Base-by-base conservation (phyloP, 1,140 invertebrate genomes). In the Aculops lycopersici region DNA sequence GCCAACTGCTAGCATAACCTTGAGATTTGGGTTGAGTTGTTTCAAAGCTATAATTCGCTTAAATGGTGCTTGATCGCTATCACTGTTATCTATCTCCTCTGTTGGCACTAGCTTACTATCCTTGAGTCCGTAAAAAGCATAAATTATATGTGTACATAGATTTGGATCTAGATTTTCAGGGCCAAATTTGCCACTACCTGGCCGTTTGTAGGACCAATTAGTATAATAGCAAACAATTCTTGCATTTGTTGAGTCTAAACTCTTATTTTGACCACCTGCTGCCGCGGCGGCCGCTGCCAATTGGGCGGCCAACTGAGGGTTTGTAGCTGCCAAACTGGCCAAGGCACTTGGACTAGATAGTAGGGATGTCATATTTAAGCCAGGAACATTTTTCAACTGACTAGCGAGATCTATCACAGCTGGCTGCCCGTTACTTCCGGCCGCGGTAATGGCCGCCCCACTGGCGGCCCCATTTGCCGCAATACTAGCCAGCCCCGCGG, bases 71-170 rank as follows among this genome's bases (percentile, higher is more conserved):
- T 55, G 50, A 20, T 46, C 43, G 3, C 47, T 46, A 20, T 52
- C 50, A 12, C 49, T 47, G 1, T 80, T 75, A 46, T 77, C 73
- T 2, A 74, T 72, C 8, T 53, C 49, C 38, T 69, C 70, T 14
- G 64, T 66, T 51, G 75, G 71, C 1, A 70, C 61, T 1, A 84
- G 58, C 52, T 73, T 69, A 55, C 77, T 68, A 49, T 80, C 74
- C 52, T 56, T 50, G 16, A 59, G 49, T 2, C 76, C 76, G 1
- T 79, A 80, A 53, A 90, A 90, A 2, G 81, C 78, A 52, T 79
- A 90, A 18, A 92, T 72, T 15, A 92, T 60, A 55, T 90, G 81
- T 0, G 79, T 88, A 54, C 84, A 94, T 0, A 88, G 68, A 17
- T 47, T 50, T 0, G 79, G 60, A 52, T 88, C 75, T 12, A 92